A percentile compares a stretch with the other conserved stretches of the same genome.
These are phyloP conservation scores for Sphaerodactylus townsendi DNA, from an alignment of 2,113 vertebrate species.

Conservation along the genomic window DNA sequence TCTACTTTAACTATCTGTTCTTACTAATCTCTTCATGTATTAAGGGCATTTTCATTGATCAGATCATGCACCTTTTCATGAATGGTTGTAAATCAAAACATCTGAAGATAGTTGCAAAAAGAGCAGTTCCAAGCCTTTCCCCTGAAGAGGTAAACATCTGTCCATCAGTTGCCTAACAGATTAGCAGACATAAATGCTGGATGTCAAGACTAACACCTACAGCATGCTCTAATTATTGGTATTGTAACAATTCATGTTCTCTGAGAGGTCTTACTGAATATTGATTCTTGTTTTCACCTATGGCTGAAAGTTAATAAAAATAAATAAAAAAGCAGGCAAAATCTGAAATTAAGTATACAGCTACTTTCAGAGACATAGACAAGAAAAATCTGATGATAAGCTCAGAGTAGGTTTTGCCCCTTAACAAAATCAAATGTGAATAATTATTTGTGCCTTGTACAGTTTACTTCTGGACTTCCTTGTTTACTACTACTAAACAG, in stretches of 20 bases:
- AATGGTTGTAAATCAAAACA: not conserved
- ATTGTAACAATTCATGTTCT: not conserved
- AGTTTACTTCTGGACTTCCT: not conserved
- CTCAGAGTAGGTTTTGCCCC: not conserved
- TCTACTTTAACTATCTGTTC: not conserved
- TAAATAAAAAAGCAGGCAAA: not conserved
- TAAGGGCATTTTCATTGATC: not conserved
- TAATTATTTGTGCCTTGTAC: not conserved
- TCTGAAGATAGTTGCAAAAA: not conserved
- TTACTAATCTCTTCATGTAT: not conserved
- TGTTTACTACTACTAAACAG: not conserved
- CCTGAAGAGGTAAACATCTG: not conserved
- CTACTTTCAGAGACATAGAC: not conserved
- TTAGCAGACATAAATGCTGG: not conserved
- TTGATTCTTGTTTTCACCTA: not conserved
- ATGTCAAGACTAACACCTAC: not conserved
- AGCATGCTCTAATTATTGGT: not conserved
- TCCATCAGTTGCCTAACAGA: not conserved
- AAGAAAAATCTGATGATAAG: not conserved
- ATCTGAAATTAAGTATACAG: not conserved
- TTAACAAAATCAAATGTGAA: constrained; percentile 15
- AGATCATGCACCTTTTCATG: not conserved
- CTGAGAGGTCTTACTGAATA: not conserved
- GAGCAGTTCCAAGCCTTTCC: not conserved
- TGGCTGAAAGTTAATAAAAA: too few species aligned